phyloP scores from a whole-genome alignment of 2,113 vertebrate species.

The Uropsilus gracilis region DNA sequence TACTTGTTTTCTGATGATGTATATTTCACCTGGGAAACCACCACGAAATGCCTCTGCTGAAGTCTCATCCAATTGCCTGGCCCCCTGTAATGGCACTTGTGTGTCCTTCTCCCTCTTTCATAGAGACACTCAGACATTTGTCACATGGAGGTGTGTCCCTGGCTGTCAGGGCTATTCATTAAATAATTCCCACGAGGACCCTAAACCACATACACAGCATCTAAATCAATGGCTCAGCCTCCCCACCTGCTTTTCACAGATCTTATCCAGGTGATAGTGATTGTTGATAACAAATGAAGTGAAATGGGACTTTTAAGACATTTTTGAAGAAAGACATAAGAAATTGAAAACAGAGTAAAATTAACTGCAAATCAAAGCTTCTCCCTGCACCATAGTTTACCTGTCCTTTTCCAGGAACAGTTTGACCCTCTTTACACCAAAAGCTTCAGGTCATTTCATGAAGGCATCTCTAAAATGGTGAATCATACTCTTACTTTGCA shows the following conservation, averaged over 20 bases:
- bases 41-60: neutral
- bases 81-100: neutral
- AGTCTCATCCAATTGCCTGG: neutral
- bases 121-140: neutral
- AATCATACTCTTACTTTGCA: neutral
- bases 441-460: neutral
- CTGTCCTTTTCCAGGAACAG: neutral
- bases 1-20: neutral
- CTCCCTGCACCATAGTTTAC: neutral
- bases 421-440: neutral
- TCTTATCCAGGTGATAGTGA: neutral
- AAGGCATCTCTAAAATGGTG: neutral
- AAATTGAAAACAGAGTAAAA: slow-evolving; percentile 18
- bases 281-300: neutral
- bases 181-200: neutral
- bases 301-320: neutral
- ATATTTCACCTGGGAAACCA: neutral
- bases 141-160: neutral
- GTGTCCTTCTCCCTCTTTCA: neutral
- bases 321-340: neutral
- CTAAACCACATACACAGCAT: neutral
- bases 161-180: neutral
- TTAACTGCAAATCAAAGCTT: neutral
- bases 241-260: neutral
- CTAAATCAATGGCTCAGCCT: neutral